Base-by-base conservation (phyloP, 2,113 vertebrate species). In the Limnothrissa miodon region DNA sequence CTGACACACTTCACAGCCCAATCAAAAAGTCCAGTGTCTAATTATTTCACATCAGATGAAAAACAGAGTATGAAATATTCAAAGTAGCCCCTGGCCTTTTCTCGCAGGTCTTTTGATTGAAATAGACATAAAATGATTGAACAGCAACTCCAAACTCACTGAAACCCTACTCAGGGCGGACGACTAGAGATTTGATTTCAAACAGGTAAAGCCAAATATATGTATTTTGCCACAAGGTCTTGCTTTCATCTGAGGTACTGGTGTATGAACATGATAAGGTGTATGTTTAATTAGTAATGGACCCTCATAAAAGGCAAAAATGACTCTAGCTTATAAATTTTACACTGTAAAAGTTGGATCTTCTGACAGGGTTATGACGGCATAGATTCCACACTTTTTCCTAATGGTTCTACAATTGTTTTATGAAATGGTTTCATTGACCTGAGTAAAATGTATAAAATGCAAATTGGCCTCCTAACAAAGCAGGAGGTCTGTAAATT, bases 31-130 rank as follows among this genome's bases (percentile, higher is more conserved):
- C 66, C 66, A 74, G 66, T 33, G 82, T 79, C 59, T 83, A 53
- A 82, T 46, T 45, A 74, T 70, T 80, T 44, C 80, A 66, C 42
- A 78, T 78, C 44, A 79, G 80, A 83, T 78, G 81, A 85, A 78
- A 79, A 79, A 59, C 74, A 79, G 59, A 82, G 59, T 33, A 79
- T 79, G 4, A 85, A 85, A 82, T 82, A 82, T 53, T 78, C 44
- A 85, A 44, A 62, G 81, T 11, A 80, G 51, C 81, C 45, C 13
- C 29, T 45, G 80, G 51, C 39, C 39, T 83, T 78, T 78, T 48
- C 10, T 74, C 13, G 66, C 66, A 74, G 66, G 25, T 74, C 66
- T 33, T 74, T 29, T 74, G 66, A 74, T 74, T 74, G 66, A 74
- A 74, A 74, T 81, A 78, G 23, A 45, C 56, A 74, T 83, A 79